A percentile compares a stretch with the other conserved stretches of the same genome.
Evolutionary conservation across 2,797 vertebrate species (phyloP).

Genomic region (Geotrypetes seraphini): DNA sequence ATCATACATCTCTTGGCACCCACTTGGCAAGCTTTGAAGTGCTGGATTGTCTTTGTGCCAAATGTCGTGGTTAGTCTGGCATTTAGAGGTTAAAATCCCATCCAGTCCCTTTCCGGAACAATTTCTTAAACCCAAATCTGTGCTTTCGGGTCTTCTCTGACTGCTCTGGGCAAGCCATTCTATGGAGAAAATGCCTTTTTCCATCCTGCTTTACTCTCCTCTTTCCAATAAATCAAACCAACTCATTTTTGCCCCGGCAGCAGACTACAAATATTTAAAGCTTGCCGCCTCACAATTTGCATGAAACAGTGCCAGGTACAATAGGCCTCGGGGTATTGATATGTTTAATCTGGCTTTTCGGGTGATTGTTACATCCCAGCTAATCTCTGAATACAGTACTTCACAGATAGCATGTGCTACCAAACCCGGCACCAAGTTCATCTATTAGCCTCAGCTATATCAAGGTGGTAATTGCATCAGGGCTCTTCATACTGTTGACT

Average conservation of each 20-base stretch:
- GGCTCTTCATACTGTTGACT: not conserved
- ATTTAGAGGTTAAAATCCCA: too few species aligned
- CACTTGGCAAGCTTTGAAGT: too few species aligned
- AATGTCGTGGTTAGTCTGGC: too few species aligned
- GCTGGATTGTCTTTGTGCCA: too few species aligned
- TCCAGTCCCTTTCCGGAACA: too few species aligned
- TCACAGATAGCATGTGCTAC: constrained; percentile 15
- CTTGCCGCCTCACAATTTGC: not conserved
- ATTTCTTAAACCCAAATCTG: not conserved
- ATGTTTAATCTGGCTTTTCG: constrained; percentile 37
- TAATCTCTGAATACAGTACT: constrained; percentile 26
- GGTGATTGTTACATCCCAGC: constrained; percentile 37
- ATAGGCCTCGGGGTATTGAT: constrained; percentile 18
- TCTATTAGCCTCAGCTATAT: constrained; percentile 1
- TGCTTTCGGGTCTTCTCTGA: not conserved
- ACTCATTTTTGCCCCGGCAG: not conserved
- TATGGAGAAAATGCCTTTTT: constrained; percentile 22
- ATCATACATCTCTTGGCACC: not conserved
- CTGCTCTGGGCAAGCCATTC: constrained; percentile 38
- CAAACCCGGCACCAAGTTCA: constrained; percentile 37
- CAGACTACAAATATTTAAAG: constrained; percentile 26
- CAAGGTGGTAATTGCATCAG: constrained; percentile 1
- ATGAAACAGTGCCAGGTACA: constrained; percentile 29
- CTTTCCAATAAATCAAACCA: not conserved
- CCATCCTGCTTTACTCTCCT: constrained; percentile 4